phyloP scores from a whole-genome alignment of 2,113 vertebrate genomes.

The Plecturocebus donacophilus region DNA sequence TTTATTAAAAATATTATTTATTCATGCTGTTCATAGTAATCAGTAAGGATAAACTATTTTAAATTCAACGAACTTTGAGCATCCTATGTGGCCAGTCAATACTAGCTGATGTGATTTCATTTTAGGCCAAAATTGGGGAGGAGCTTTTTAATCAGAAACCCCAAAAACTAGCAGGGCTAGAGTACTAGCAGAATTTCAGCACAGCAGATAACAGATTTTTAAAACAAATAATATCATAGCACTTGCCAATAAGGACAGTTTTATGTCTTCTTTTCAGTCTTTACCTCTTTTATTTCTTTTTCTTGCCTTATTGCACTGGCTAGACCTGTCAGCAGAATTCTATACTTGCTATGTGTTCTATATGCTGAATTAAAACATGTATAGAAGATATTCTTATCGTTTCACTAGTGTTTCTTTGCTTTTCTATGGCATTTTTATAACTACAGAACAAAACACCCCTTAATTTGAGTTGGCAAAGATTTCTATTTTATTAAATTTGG shows the following conservation, averaged over 20 bases:
- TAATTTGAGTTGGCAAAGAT: not conserved
- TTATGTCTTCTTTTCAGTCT: not conserved
- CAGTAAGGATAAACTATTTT: not conserved
- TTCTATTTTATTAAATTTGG: not conserved
- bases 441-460: not conserved
- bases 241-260: not conserved
- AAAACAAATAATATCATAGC: not conserved
- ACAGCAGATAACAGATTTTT: not conserved
- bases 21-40: not conserved
- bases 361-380: not conserved
- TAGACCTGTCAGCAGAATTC: not conserved
- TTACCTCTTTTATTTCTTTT: conserved; percentile 5
- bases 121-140: not conserved
- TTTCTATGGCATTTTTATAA: not conserved
- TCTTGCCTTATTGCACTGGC: not conserved
- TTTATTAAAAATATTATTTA: not conserved
- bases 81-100: not conserved
- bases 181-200: not conserved
- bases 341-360: no score
- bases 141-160: not conserved
- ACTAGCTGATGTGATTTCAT: not conserved
- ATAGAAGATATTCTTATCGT: not conserved
- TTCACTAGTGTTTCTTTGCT: not conserved
- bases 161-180: not conserved
- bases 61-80: not conserved